Percentiles rank a stretch among this genome's conserved stretches.
phyloP scores from a whole-genome alignment of 2,113 vertebrate species.

The Pardalotus punctatus region DNA sequence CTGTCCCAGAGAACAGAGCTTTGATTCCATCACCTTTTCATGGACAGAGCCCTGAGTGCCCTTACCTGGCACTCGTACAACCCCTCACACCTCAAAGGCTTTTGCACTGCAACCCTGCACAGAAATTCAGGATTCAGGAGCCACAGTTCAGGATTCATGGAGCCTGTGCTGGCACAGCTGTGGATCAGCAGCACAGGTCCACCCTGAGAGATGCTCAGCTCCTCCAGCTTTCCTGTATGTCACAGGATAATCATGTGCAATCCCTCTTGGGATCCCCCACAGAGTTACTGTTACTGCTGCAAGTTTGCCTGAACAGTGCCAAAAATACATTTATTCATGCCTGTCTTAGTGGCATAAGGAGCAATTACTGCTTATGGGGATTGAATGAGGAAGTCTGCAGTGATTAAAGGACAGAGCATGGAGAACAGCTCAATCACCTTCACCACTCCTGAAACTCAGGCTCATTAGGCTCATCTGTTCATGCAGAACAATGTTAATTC shows the following conservation, averaged over 20 bases:
- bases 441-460: background rate
- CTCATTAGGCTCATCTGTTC: slow-evolving; percentile 46
- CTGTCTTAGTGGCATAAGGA: background rate
- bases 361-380: background rate
- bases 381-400: background rate
- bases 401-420: slow-evolving; percentile 5
- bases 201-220: background rate
- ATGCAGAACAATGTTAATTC: slow-evolving; percentile 19
- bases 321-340: background rate
- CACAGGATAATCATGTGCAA: background rate
- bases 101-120: background rate
- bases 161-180: background rate
- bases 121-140: background rate
- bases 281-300: background rate
- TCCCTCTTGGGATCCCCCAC: background rate
- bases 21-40: background rate
- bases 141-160: background rate
- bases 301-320: background rate
- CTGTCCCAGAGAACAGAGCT: background rate
- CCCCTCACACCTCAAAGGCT: background rate
- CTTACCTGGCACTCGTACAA: background rate
- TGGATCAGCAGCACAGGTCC: background rate
- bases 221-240: background rate
- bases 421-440: slow-evolving; percentile 27
- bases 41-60: background rate